phyloP scores from a whole-genome alignment of 2,113 vertebrate genomes.

The Crotalus horridus region DNA sequence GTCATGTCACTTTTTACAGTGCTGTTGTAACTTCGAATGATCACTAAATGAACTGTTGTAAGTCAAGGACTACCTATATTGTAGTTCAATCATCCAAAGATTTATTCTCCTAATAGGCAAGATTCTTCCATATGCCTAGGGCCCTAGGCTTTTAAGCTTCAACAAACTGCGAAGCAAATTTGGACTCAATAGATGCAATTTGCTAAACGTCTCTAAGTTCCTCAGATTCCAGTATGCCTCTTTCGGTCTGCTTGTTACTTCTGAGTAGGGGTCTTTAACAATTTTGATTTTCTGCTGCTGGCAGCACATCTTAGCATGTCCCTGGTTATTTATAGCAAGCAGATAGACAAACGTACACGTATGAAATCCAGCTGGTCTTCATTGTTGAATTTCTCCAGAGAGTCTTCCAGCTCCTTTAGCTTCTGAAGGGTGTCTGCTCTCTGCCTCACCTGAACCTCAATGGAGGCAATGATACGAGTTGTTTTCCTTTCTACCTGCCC shows the following conservation, averaged over 20 bases:
- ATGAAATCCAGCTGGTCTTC: constrained; percentile 77
- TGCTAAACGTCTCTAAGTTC: neutral
- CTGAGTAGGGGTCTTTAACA: neutral
- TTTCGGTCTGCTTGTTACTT: neutral
- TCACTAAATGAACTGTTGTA: neutral
- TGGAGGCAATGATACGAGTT: constrained; percentile 67
- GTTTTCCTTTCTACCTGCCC: constrained; percentile 69
- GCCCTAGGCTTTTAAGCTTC: neutral
- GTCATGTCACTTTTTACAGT: neutral
- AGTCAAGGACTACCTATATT: neutral
- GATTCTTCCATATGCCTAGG: neutral
- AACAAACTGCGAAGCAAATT: neutral
- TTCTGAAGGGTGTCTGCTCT: constrained; percentile 60
- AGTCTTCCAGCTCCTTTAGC: constrained; percentile 66
- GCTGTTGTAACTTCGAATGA: neutral
- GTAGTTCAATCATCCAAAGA: neutral
- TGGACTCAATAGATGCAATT: neutral
- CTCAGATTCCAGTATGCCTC: neutral
- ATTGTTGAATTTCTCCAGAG: constrained; percentile 68
- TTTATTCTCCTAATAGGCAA: neutral
- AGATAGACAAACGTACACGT: constrained; percentile 51
- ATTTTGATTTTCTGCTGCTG: neutral
- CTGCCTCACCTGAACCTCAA: constrained; percentile 77
- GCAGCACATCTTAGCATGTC: neutral
- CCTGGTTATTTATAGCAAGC: neutral